phyloP scores from a whole-genome alignment of 2,797 vertebrate species.

The Manis crassicaudata region DNA sequence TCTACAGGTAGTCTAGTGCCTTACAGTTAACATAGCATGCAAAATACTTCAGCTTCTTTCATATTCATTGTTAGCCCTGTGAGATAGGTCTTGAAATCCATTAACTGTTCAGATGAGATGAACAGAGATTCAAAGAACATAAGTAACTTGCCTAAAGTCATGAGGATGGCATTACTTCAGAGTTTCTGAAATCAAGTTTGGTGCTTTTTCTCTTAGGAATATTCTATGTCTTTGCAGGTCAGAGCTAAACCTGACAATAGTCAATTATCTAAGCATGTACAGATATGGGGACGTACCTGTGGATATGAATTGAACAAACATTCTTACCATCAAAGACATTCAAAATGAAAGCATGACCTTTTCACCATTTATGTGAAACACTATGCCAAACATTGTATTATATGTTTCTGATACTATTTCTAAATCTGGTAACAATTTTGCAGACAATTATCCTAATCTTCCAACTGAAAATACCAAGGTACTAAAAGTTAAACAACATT shows the following conservation, averaged over 20 bases:
- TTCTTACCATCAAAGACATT: background rate
- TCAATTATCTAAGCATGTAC: background rate
- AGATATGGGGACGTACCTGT: background rate
- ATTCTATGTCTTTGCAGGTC: background rate
- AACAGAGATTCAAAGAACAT: background rate
- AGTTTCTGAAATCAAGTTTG: background rate
- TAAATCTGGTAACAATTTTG: conserved; percentile 22
- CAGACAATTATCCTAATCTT: background rate
- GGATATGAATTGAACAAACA: background rate
- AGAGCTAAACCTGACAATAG: background rate
- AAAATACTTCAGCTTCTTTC: background rate
- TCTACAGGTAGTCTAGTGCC: background rate
- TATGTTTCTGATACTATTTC: background rate
- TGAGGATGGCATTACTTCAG: background rate
- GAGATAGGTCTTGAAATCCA: background rate
- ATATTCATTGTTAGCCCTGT: background rate
- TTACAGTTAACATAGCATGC: background rate
- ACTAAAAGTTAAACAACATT: background rate
- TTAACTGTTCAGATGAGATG: background rate
- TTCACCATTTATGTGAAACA: background rate
- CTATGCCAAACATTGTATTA: background rate
- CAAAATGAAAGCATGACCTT: background rate
- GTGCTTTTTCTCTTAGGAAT: background rate
- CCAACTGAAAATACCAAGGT: background rate
- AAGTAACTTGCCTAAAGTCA: background rate